phyloP scores from a whole-genome alignment of 2,888 invertebrate genomes.

The Macaria liturata region DNA sequence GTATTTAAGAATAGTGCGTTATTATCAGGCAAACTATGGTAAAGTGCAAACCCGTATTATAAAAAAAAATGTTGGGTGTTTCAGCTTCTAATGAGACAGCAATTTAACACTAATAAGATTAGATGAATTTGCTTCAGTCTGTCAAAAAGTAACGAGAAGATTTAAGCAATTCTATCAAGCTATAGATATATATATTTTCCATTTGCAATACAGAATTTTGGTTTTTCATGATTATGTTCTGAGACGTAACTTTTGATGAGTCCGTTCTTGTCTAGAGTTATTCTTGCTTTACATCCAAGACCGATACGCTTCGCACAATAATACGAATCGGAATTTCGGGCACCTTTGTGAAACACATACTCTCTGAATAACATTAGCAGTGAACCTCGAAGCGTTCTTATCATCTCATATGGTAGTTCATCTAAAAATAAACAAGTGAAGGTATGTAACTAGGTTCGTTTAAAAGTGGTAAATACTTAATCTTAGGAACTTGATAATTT shows the following conservation, averaged over 20 bases:
- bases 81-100: too few species aligned
- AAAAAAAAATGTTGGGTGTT: too few species aligned
- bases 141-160: too few species aligned
- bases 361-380: constrained; percentile 10
- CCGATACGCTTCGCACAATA: constrained; percentile 8
- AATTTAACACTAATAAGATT: too few species aligned
- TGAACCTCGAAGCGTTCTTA: constrained; percentile 9
- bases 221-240: constrained; percentile 16
- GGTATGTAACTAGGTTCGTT: too few species aligned
- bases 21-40: too few species aligned
- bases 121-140: too few species aligned
- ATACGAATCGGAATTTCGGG: constrained; percentile 2
- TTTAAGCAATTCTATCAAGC: too few species aligned
- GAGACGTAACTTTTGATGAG: not conserved
- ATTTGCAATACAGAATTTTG: not conserved
- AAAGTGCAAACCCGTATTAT: too few species aligned
- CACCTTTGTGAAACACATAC: constrained; percentile 13
- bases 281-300: constrained; percentile 17
- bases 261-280: constrained; percentile 5
- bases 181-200: constrained; percentile 12
- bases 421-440: constrained; percentile 22
- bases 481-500: too few species aligned
- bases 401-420: constrained; percentile 9
- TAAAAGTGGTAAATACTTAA: too few species aligned
- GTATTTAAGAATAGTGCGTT: too few species aligned